phyloP scores from a whole-genome alignment of 2,888 invertebrate genomes.

The Monopis laevigella region DNA sequence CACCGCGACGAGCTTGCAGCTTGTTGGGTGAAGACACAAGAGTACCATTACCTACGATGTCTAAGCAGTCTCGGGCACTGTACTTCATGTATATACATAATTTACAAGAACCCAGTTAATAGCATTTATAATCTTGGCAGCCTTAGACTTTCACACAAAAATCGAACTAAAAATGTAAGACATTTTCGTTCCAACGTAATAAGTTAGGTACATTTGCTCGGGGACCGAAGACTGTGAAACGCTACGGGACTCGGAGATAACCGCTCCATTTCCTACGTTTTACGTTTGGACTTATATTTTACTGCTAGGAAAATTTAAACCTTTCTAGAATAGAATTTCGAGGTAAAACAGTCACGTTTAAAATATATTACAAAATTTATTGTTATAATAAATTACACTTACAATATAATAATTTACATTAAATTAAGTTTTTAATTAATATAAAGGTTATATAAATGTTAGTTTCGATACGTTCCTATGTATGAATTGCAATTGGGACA shows the following conservation, averaged over 20 bases:
- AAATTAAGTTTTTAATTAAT: background rate
- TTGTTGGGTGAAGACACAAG: too few species aligned
- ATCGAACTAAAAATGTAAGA: too few species aligned
- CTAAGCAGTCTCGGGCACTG: too few species aligned
- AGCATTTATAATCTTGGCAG: too few species aligned
- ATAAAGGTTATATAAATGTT: constrained; percentile 8
- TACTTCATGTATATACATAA: too few species aligned
- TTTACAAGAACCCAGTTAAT: too few species aligned
- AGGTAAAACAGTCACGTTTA: too few species aligned
- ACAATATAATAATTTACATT: background rate
- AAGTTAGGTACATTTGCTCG: background rate
- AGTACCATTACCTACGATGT: too few species aligned
- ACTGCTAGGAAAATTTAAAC: constrained; percentile 18
- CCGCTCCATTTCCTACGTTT: constrained; percentile 16
- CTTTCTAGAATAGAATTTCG: constrained; percentile 13
- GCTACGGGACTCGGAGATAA: background rate
- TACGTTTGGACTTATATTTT: constrained; percentile 18
- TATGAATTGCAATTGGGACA: constrained; percentile 66
- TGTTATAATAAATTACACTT: background rate
- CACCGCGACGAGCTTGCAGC: too few species aligned
- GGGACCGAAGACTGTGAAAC: constrained; percentile 1
- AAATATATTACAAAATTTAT: too few species aligned
- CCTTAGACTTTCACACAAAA: too few species aligned
- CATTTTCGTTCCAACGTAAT: too few species aligned
- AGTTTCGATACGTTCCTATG: constrained; percentile 53